Evolutionary conservation across 1,140 invertebrate species (phyloP).

Genomic region (Acromyrmex echinatior): DNA sequence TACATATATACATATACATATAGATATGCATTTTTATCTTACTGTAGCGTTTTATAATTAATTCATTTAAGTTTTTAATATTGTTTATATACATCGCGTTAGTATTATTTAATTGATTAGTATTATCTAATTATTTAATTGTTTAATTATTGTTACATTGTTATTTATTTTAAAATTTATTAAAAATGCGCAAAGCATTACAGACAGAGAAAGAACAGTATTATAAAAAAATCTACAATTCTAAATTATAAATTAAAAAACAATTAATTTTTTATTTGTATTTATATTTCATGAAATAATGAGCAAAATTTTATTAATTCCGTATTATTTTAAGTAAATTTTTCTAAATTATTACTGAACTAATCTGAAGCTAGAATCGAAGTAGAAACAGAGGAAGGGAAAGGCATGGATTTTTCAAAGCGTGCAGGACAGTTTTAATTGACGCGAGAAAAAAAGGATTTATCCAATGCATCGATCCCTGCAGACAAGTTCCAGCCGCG

Average conservation of each 20-base stretch:
- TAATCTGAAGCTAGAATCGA: slow-evolving; percentile 12
- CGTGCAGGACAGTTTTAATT: slow-evolving; percentile 61
- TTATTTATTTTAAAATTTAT: neutral
- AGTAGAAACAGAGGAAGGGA: neutral
- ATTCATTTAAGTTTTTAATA: no score
- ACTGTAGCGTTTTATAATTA: no score
- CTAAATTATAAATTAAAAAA: neutral
- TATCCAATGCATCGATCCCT: slow-evolving; percentile 27
- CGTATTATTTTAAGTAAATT: slow-evolving; percentile 12
- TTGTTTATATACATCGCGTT: neutral
- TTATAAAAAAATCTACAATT: slow-evolving; percentile 20
- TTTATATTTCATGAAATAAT: neutral
- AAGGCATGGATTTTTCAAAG: slow-evolving; percentile 26
- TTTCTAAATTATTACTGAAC: neutral
- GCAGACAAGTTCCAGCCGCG: slow-evolving; percentile 50
- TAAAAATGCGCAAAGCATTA: neutral
- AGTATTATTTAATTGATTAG: neutral
- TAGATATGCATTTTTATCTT: no score
- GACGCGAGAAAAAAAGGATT: slow-evolving; percentile 44
- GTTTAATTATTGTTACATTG: no score
- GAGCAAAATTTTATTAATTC: neutral
- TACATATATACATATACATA: no score
- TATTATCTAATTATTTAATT: neutral
- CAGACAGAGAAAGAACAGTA: neutral
- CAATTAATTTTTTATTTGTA: slow-evolving; percentile 1